phyloP scores from a whole-genome alignment of 2,797 vertebrate species.

The Chelon labrosus region DNA sequence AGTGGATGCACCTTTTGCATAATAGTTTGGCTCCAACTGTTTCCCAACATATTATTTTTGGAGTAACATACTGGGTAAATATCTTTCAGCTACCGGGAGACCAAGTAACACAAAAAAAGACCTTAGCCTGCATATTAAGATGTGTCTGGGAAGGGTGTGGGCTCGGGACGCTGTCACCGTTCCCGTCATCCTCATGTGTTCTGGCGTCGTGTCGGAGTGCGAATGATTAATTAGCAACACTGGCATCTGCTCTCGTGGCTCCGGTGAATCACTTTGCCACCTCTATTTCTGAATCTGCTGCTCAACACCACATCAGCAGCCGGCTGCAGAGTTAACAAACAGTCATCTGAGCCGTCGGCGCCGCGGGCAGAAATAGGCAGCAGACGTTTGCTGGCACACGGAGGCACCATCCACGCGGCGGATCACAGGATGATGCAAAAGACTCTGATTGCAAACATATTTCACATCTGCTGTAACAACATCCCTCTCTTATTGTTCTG shows the following conservation, averaged over 20 bases:
- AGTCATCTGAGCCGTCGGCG: conserved; percentile 46
- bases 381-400: conserved; percentile 13
- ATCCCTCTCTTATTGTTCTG: not conserved
- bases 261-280: conserved; percentile 69
- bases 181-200: conserved; percentile 54
- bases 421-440: conserved; percentile 38
- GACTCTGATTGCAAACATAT: conserved; percentile 1
- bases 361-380: conserved; percentile 18
- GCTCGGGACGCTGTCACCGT: conserved; percentile 22
- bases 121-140: not conserved
- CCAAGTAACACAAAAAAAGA: not conserved
- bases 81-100: not conserved
- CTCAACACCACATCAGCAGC: conserved; percentile 53
- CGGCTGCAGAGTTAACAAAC: conserved; percentile 39
- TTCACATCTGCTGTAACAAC: not conserved
- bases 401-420: not conserved
- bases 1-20: too few relatives aligned
- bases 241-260: conserved; percentile 66
- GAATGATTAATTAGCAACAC: conserved; percentile 70
- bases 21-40: too few relatives aligned
- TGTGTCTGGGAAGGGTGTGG: conserved; percentile 12
- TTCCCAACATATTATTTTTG: too few relatives aligned
- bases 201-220: conserved; percentile 43
- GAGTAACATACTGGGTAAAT: too few relatives aligned
- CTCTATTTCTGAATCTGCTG: conserved; percentile 69